Base-by-base conservation (phyloP, 2,113 vertebrate genomes). In the Symphodus melops region DNA sequence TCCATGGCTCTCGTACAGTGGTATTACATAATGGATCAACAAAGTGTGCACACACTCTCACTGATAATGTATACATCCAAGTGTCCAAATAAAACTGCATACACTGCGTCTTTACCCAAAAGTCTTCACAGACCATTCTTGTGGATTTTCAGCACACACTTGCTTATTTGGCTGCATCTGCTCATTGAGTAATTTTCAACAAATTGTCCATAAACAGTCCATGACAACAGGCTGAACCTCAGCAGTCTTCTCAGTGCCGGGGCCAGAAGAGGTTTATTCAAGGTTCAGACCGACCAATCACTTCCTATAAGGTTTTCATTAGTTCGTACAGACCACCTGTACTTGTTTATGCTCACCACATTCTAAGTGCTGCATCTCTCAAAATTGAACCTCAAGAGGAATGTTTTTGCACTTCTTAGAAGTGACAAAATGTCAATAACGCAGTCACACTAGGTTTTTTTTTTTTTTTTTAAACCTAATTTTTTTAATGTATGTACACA, bases 321-420 rank as follows among this genome's bases (percentile, higher is more conserved):
- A 51, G 70, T 76, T 64, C 2, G 9, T 68, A 48, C 68, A 68
- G 56, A 81, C 59, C 17, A 48, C 56, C 83, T 77, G 39, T 49
- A 64, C 69, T 14, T 54, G 79, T 85, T 81, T 75, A 59, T 21
- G 48, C 70, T 70, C 60, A 41, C 56, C 9, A 10, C 62, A n/a
- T 63, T 66, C n/a, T 8, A 81, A 87, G 77, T 79, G 82, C 83
- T 72, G 69, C 51, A n/a, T 77, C 81, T 82, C 71, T 84, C 55
- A 73, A 73, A 86, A 87, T 72, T 73, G 53, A 88, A 82, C 75
- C 77, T 77, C 63, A 41, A 66, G 54, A 90, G 88, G 91, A 93
- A 91, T 92, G 91, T 84, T 90, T 80, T 74, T 78, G 76, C 89
- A 92, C 91, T 90, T 92, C 87, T 91, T 87, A 89, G 89, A 92